Conservation (phyloP, 1,140 invertebrate species). For the Oedothorax gibbosus region DNA sequence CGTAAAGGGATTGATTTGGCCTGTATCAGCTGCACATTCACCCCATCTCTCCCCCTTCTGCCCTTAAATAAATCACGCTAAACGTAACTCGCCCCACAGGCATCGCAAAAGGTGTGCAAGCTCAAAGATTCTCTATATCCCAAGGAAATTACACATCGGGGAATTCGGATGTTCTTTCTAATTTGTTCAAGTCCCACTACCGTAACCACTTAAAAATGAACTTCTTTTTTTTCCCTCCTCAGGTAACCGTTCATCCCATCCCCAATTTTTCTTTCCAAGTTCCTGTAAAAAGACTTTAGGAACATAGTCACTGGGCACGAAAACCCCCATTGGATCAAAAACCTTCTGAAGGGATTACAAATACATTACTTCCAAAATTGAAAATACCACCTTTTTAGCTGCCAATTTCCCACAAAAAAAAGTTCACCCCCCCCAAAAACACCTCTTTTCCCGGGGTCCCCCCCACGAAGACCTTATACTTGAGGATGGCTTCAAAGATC, state of each 20-base stretch:
- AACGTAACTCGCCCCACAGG: neutral
- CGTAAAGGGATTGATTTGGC: neutral
- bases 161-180: conserved; percentile 17
- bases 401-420: conserved; percentile 2
- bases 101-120: conserved; percentile 3
- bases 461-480: conserved; percentile 5
- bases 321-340: neutral
- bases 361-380: neutral
- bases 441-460: too few relatives aligned
- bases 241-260: conserved; percentile 4
- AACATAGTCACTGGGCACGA: neutral
- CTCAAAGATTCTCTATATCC: neutral
- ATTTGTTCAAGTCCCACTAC: neutral
- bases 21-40: conserved; percentile 6
- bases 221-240: conserved; percentile 15
- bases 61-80: conserved; percentile 2
- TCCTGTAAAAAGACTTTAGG: conserved; percentile 26
- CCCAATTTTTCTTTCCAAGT: neutral
- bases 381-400: neutral
- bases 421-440: too few relatives aligned
- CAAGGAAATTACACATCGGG: neutral
- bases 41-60: conserved; percentile 1
- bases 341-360: neutral
- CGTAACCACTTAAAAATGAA: neutral
- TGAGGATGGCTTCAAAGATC: neutral